phyloP scores from a whole-genome alignment of 2,888 invertebrate genomes.

The Gryllus longicercus region DNA sequence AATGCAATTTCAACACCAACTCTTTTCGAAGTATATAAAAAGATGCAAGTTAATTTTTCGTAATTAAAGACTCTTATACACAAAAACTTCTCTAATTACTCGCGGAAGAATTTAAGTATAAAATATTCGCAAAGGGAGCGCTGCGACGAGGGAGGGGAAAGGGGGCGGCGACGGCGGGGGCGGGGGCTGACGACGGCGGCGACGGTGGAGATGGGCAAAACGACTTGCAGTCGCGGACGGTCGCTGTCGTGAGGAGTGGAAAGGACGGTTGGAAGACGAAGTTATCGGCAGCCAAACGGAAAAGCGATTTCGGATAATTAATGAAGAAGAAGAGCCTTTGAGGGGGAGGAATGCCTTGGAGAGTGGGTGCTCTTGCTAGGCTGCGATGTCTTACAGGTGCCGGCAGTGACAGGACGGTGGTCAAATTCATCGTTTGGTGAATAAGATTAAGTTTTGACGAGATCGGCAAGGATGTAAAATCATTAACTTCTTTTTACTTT shows the following conservation, averaged over 20 bases:
- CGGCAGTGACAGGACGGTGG: not conserved
- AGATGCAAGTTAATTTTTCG: not conserved
- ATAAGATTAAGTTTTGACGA: too few relatives aligned
- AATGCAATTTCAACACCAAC: not conserved
- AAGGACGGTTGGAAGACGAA: not conserved
- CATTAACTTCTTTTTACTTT: too few relatives aligned
- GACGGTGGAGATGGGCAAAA: not conserved
- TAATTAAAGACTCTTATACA: conserved; percentile 6
- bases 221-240: not conserved
- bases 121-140: not conserved
- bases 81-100: conserved; percentile 11
- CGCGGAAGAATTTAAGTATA: conserved; percentile 17
- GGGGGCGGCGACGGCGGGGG: not conserved
- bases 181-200: not conserved
- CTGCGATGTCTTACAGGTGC: not conserved
- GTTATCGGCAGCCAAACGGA: conserved; percentile 2
- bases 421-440: not conserved
- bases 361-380: not conserved
- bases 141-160: not conserved
- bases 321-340: not conserved
- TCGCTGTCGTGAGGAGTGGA: not conserved
- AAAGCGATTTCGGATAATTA: conserved; percentile 8
- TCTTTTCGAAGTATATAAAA: not conserved
- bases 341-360: not conserved
- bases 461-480: too few relatives aligned